These are phyloP conservation scores for Siphamia tubifer DNA, from an alignment of 2,113 vertebrate genomes.

Conservation along the genomic window DNA sequence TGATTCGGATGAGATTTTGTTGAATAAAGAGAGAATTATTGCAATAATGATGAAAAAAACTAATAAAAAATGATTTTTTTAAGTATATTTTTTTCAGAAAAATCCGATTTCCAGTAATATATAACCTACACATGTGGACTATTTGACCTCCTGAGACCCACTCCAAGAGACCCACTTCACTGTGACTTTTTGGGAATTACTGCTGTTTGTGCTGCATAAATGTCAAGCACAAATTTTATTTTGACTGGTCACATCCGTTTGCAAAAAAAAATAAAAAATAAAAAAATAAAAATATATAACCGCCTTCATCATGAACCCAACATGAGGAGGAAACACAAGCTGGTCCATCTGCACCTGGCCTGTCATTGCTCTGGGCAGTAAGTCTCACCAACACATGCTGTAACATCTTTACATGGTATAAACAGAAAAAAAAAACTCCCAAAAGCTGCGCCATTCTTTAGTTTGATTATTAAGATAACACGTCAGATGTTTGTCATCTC, in stretches of 20 bases:
- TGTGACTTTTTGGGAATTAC: neutral
- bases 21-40: neutral
- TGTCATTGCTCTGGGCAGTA: constrained; percentile 13
- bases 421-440: constrained; percentile 28
- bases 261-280: too few species aligned
- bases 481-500: constrained; percentile 58
- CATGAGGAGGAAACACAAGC: neutral
- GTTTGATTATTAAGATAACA: constrained; percentile 50
- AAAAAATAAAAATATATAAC: too few species aligned
- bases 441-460: constrained; percentile 42
- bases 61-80: too few species aligned
- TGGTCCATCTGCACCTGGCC: constrained; percentile 44
- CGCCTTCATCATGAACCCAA: neutral
- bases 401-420: constrained; percentile 32
- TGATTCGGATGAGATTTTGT: neutral
- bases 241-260: neutral
- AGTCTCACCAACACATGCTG: too few species aligned
- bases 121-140: neutral
- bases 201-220: neutral
- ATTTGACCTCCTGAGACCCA: neutral
- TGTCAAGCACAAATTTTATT: neutral
- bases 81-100: too few species aligned
- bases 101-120: neutral
- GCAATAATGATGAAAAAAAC: too few species aligned
- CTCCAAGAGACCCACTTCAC: neutral